These are phyloP conservation scores for Lycocorax pyrrhopterus DNA, from an alignment of 2,113 vertebrate genomes.

Conservation along the genomic window DNA sequence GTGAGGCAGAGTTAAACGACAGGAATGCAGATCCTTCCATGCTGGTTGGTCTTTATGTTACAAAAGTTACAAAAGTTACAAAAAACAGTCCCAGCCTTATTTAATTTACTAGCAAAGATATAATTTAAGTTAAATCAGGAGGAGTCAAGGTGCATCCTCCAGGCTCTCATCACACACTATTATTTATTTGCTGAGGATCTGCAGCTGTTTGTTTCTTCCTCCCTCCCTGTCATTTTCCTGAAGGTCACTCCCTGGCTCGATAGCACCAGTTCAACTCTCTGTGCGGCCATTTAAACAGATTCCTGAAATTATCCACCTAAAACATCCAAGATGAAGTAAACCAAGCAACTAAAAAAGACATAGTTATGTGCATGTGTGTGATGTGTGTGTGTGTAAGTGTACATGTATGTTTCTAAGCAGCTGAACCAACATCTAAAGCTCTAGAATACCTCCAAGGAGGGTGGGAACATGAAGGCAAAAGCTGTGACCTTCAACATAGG, in stretches of 20 bases:
- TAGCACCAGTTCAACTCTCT: background rate
- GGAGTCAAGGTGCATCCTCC: background rate
- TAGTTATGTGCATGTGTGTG: background rate
- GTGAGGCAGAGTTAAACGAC: background rate
- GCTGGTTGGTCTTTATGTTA: background rate
- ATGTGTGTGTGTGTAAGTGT: background rate
- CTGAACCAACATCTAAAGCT: background rate
- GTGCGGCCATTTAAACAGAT: background rate
- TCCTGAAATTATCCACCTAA: background rate
- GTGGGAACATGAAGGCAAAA: background rate
- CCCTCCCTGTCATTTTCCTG: background rate
- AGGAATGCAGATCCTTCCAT: background rate
- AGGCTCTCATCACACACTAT: background rate
- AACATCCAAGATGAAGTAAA: background rate
- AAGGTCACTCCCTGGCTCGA: background rate
- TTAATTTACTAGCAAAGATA: background rate
- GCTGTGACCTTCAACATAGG: background rate
- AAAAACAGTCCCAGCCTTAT: background rate
- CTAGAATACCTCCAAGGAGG: background rate
- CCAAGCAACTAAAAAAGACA: background rate
- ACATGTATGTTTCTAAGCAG: background rate
- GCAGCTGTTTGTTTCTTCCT: slow-evolving; percentile 20
- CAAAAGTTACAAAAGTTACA: too few relatives aligned
- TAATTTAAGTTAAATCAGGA: background rate
- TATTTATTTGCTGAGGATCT: background rate